These are phyloP conservation scores for Calcarius lapponicus DNA, from an alignment of 2,797 vertebrate genomes.

Conservation along the genomic window DNA sequence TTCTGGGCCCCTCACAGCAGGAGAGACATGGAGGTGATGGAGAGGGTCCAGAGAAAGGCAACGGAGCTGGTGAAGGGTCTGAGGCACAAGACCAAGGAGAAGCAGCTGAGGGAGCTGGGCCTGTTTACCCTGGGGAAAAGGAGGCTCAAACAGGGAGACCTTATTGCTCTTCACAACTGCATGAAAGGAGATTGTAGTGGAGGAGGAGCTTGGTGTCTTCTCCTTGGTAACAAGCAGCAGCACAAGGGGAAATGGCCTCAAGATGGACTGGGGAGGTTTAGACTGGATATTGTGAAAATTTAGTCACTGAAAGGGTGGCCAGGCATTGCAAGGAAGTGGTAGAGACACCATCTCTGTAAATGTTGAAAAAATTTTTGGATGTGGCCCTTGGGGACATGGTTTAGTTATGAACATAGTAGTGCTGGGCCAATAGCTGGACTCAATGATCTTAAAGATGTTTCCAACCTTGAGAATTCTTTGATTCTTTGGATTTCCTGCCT, in stretches of 20 bases:
- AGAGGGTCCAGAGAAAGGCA: not conserved
- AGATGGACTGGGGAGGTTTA: not conserved
- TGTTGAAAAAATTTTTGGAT: not conserved
- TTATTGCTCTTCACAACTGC: not conserved
- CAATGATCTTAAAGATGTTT: not conserved
- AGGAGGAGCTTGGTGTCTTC: not conserved
- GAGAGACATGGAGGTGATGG: too few species aligned
- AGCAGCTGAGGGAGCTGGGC: not conserved
- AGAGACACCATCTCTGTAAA: not conserved
- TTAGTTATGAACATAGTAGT: not conserved
- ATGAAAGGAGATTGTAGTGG: not conserved
- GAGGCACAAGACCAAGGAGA: not conserved
- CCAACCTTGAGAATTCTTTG: not conserved
- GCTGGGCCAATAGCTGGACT: not conserved
- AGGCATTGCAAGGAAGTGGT: not conserved
- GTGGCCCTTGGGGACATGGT: too few species aligned
- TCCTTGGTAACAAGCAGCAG: not conserved
- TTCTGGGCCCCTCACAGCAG: not conserved
- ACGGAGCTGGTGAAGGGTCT: rapidly evolving
- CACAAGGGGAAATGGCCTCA: not conserved
- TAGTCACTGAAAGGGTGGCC: not conserved
- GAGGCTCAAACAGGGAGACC: not conserved
- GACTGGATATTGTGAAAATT: not conserved
- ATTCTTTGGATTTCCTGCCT: not conserved
- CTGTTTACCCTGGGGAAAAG: not conserved